Conservation (phyloP, 2,888 invertebrate species). For the Drosophila limbata region DNA sequence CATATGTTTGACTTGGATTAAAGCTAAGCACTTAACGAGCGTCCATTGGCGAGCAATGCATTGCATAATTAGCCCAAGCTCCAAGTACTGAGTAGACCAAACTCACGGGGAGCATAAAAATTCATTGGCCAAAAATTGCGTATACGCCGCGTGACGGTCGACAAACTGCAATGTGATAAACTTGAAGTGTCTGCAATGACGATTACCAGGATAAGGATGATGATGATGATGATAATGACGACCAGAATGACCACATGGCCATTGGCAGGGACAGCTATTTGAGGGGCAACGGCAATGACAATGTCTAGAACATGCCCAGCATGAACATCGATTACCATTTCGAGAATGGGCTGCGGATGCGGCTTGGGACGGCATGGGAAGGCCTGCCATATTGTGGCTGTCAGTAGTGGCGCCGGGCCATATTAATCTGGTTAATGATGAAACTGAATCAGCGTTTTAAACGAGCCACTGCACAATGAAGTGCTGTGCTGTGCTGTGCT, state of each 20-base stretch:
- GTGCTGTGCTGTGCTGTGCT: slow-evolving; percentile 29
- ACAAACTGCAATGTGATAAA: slow-evolving; percentile 73
- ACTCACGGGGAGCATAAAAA: slow-evolving; percentile 61
- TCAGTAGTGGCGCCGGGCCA: slow-evolving; percentile 83
- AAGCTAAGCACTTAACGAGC: slow-evolving; percentile 13
- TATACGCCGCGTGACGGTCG: slow-evolving; percentile 67
- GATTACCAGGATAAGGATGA: slow-evolving; percentile 28
- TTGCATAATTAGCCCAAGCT: slow-evolving; percentile 65
- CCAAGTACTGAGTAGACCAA: background rate
- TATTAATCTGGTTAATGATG: slow-evolving; percentile 86
- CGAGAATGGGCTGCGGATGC: slow-evolving; percentile 42
- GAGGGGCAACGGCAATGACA: slow-evolving; percentile 34
- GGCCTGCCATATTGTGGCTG: slow-evolving; percentile 76
- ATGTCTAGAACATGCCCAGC: slow-evolving; percentile 67
- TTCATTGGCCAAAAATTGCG: slow-evolving; percentile 76
- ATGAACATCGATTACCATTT: slow-evolving; percentile 67
- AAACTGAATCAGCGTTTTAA: slow-evolving; percentile 85
- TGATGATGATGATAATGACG: slow-evolving; percentile 11
- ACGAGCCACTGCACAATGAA: slow-evolving; percentile 82
- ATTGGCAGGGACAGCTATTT: slow-evolving; percentile 36
- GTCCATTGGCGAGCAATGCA: slow-evolving; percentile 53
- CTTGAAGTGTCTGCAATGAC: slow-evolving; percentile 77
- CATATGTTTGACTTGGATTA: slow-evolving; percentile 15
- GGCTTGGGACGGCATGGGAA: slow-evolving; percentile 23
- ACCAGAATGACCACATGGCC: slow-evolving; percentile 67